Evolutionary conservation across 1,140 invertebrate species (phyloP), one percentile per base, ranked within the genome.

Genomic region (Drosophila novamexicana): DNA sequence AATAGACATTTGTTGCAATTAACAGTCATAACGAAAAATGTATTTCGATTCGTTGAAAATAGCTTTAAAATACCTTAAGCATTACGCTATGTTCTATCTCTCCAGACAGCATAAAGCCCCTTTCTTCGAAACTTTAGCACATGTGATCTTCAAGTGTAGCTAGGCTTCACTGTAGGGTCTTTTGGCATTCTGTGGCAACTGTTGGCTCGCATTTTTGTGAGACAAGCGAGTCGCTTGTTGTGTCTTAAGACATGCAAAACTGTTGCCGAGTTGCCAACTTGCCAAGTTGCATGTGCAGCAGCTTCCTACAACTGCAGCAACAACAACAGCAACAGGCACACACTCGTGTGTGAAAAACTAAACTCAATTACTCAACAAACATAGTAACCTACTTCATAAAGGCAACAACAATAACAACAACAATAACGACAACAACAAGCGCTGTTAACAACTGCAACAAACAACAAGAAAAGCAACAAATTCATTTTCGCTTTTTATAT

Each of bases 361-460:
- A 89, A 89, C 84, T 84, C 84, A 89, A 89, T 89, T 89, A 89
- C 84, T 89, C 84, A 89, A 89, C 84, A 89, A 89, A 81, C 84
- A 89, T 78, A 89, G 84, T 89, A 89, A 89, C 84, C 84, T 84
- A 89, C 84, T 89, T 89, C 84, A 89, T 89, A 85, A 69, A 67
- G 75, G 54, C 66, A 69, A 45, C 50, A 79, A 67, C 66, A 63
- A 56, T 49, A 62, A 34, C 42, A 65, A 39, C 44, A 72, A 39
- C 39, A 74, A 56, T 45, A 67, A 62, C 64, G 56, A 74, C 50
- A 65, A 45, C 49, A 83, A 77, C 77, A 83, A 77, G 65, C 71
- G 75, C 70, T 89, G 84, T 89, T 89, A 89, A 89, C 84, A 88
- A 66, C 69, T 66, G 69, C 83, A 79, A 78, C 66, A 80, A 73